Evolutionary conservation across 2,113 vertebrate genomes (phyloP).

Genomic region (Pandion haliaetus): DNA sequence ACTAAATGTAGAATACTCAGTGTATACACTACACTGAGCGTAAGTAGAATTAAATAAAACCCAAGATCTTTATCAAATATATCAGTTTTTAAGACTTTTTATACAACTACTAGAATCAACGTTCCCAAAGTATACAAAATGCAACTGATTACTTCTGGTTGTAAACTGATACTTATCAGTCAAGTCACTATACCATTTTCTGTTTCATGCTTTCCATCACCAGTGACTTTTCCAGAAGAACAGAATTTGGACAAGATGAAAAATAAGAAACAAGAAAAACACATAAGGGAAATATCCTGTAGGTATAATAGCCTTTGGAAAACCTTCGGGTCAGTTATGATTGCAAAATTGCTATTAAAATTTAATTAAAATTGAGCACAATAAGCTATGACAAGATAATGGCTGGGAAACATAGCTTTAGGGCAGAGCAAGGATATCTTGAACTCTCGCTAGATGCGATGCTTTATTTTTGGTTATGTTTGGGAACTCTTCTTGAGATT

Average conservation of each 20-base stretch:
- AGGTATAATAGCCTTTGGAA: conserved; percentile 46
- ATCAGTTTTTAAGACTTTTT: background rate
- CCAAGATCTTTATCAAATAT: background rate
- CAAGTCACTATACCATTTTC: background rate
- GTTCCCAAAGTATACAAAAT: background rate
- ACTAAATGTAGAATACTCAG: background rate
- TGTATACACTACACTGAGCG: background rate
- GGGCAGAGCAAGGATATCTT: background rate
- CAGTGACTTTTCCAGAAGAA: conserved; percentile 34
- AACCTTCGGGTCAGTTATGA: conserved; percentile 47
- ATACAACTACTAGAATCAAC: background rate
- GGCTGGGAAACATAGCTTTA: background rate
- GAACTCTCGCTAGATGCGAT: background rate
- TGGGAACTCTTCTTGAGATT: background rate
- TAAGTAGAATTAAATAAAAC: background rate
- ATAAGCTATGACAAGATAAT: conserved; percentile 51
- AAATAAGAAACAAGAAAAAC: conserved; percentile 23
- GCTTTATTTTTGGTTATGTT: background rate
- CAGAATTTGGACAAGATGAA: background rate
- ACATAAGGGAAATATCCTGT: conserved; percentile 7
- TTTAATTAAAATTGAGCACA: conserved; percentile 72
- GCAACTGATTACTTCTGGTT: background rate
- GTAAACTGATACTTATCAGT: background rate
- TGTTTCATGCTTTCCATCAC: background rate
- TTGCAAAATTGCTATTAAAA: conserved; percentile 29